Conservation (phyloP, 2,888 invertebrate species). For the Phengaris arion region DNA sequence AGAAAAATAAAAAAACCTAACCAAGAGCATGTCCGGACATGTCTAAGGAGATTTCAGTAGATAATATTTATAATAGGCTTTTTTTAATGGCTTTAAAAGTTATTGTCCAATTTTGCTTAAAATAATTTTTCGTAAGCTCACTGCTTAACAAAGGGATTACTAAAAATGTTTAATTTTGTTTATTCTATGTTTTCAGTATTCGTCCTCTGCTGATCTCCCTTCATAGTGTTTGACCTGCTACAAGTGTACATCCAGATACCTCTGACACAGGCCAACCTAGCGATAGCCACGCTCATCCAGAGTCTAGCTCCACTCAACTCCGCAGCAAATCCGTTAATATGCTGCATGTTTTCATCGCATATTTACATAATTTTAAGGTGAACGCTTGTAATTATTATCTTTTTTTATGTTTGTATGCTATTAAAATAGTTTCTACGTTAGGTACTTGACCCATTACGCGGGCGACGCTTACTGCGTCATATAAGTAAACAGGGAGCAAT, state of each 20-base stretch:
- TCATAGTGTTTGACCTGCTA: conserved; percentile 93
- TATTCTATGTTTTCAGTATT: conserved; percentile 84
- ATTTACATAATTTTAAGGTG: conserved; percentile 92
- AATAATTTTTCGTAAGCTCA: no score
- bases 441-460: no score
- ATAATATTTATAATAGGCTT: no score
- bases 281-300: conserved; percentile 93
- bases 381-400: conserved; percentile 42
- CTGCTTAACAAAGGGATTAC: no score
- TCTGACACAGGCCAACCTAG: conserved; percentile 86
- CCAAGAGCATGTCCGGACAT: no score
- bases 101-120: no score
- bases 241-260: conserved; percentile 93
- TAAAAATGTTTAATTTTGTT: no score
- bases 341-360: conserved; percentile 95
- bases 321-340: conserved; percentile 96
- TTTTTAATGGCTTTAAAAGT: not conserved
- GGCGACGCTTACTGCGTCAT: no score
- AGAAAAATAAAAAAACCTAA: no score
- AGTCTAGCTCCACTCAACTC: conserved; percentile 95
- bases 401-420: not conserved
- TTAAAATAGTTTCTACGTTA: no score
- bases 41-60: no score
- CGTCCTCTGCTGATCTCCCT: conserved; percentile 96
- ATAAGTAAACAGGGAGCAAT: no score